These are phyloP conservation scores for Ophioderma brevispina DNA, from an alignment of 35 echinoderm and acorn worm species.

Conservation along the genomic window DNA sequence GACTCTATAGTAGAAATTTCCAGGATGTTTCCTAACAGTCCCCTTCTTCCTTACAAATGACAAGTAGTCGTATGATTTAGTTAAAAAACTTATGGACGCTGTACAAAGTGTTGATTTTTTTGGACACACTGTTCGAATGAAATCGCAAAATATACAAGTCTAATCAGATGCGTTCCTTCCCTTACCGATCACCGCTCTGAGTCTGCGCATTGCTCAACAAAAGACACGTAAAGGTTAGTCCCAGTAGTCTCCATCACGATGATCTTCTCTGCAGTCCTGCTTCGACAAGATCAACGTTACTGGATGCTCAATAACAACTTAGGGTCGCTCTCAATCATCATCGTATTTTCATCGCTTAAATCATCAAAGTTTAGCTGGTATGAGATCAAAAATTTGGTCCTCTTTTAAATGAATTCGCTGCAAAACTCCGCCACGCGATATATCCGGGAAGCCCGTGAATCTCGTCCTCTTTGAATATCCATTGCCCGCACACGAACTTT, in stretches of 20 bases:
- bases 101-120: too few relatives aligned
- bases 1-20: too few relatives aligned
- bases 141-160: too few relatives aligned
- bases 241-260: background rate
- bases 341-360: slow-evolving; percentile 37
- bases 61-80: too few relatives aligned
- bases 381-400: too few relatives aligned
- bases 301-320: background rate
- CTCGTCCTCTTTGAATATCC: slow-evolving; percentile 86
- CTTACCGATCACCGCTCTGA: slow-evolving; percentile 80
- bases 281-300: background rate
- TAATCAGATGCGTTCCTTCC: too few relatives aligned
- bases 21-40: too few relatives aligned
- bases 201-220: slow-evolving; percentile 61
- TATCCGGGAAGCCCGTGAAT: slow-evolving; percentile 84
- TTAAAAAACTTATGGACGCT: too few relatives aligned
- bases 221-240: slow-evolving; percentile 63
- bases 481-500: slow-evolving; percentile 68
- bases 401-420: background rate
- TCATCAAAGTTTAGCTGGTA: slow-evolving; percentile 63
- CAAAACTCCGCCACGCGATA: slow-evolving; percentile 72
- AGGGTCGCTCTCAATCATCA: slow-evolving; percentile 14
- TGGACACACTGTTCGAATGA: too few relatives aligned
- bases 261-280: background rate
- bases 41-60: too few relatives aligned